A percentile compares a stretch with the other conserved stretches of the same genome.
Evolutionary conservation across 2,888 invertebrate genomes (phyloP).

Genomic region (Cryptus viduatorius): DNA sequence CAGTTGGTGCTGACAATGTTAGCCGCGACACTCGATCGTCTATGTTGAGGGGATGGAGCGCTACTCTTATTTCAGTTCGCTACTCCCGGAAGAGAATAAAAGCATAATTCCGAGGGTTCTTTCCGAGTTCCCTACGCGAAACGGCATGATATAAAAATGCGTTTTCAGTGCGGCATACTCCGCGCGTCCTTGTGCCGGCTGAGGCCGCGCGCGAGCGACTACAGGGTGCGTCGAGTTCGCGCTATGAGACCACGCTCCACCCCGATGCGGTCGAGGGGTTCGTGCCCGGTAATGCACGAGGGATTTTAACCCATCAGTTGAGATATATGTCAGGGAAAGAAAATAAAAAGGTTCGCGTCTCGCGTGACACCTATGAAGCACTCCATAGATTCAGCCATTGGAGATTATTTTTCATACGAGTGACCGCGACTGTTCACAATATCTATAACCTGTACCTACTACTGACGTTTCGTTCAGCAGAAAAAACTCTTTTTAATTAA

Average conservation of each 20-base stretch:
- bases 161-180: neutral
- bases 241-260: conserved; percentile 49
- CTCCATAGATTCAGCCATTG: neutral
- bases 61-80: neutral
- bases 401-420: neutral
- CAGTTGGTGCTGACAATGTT: neutral
- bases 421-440: too few species aligned
- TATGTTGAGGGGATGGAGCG: neutral
- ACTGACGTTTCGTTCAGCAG: too few species aligned
- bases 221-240: conserved; percentile 49
- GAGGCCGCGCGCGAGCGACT: neutral
- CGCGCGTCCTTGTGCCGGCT: conserved; percentile 25
- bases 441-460: too few species aligned
- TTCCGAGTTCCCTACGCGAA: neutral
- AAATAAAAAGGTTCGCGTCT: neutral
- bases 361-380: neutral
- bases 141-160: neutral
- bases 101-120: neutral
- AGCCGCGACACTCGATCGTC: neutral
- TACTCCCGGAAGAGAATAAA: conserved; percentile 8
- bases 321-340: conserved; percentile 27
- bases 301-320: conserved; percentile 40
- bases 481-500: too few species aligned
- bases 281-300: conserved; percentile 48
- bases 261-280: conserved; percentile 45